Percentiles rank a stretch among this genome's conserved stretches.
Evolutionary conservation across 2,888 invertebrate species (phyloP).

Genomic region (Heliconius hortense): DNA sequence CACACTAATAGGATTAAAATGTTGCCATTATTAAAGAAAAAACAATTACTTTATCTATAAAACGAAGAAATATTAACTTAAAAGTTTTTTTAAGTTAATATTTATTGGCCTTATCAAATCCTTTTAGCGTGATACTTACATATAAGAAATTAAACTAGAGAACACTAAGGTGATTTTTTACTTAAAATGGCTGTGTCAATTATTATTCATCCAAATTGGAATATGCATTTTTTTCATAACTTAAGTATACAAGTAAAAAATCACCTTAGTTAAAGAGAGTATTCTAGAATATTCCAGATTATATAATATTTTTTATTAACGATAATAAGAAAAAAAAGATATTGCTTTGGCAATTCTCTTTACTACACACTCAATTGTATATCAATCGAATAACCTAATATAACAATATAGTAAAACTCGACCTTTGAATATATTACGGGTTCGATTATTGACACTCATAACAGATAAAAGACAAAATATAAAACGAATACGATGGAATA

Average conservation of each 20-base stretch:
- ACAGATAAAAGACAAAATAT: not conserved
- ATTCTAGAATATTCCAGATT: slow-evolving; percentile 12
- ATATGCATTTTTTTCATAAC: not conserved
- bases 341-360: slow-evolving; percentile 42
- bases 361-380: not conserved
- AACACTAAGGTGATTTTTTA: slow-evolving; percentile 13
- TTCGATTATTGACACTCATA: slow-evolving; percentile 4
- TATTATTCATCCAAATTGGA: not conserved
- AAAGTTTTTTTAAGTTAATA: not conserved
- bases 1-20: slow-evolving; percentile 26
- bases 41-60: no score
- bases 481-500: not conserved
- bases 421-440: not conserved
- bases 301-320: slow-evolving; percentile 33
- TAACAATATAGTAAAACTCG: slow-evolving; percentile 5
- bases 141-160: slow-evolving; percentile 6
- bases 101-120: not conserved
- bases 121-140: slow-evolving; percentile 16
- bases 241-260: not conserved
- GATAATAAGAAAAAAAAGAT: slow-evolving; percentile 39
- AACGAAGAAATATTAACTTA: no score
- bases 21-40: slow-evolving; percentile 1
- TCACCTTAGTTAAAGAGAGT: slow-evolving; percentile 45
- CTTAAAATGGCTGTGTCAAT: not conserved
- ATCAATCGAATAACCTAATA: not conserved